Percentiles rank a stretch among this genome's conserved stretches.
Conservation (phyloP, 2,888 invertebrate species). For the Apotomis turbidana region DNA sequence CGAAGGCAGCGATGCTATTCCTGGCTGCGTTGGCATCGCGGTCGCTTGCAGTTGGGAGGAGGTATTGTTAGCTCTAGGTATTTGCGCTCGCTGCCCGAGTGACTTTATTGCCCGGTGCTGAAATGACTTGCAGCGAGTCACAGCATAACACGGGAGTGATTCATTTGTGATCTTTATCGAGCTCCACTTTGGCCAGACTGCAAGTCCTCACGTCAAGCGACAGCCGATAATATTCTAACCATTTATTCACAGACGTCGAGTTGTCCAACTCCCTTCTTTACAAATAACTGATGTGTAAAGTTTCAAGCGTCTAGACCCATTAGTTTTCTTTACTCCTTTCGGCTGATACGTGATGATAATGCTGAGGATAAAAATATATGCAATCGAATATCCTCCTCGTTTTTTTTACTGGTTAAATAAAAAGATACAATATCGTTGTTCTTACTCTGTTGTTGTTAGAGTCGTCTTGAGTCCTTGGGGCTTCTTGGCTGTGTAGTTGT, state of each 20-base stretch:
- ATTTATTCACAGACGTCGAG: neutral
- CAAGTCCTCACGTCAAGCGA: neutral
- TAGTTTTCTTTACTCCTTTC: too few species aligned
- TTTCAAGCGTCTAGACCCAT: too few species aligned
- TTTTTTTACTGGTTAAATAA: too few species aligned
- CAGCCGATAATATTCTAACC: neutral
- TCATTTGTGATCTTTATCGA: constrained; percentile 13
- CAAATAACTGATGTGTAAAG: too few species aligned
- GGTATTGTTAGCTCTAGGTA: constrained; percentile 35
- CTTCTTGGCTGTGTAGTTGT: too few species aligned
- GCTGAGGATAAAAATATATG: too few species aligned
- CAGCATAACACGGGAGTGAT: constrained; percentile 14
- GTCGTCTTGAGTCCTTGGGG: too few species aligned
- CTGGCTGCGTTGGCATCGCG: constrained; percentile 29
- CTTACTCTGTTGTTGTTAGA: too few species aligned
- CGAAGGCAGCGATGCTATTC: constrained; percentile 31
- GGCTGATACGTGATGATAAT: too few species aligned
- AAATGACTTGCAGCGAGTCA: constrained; percentile 17
- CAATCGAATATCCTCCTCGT: too few species aligned
- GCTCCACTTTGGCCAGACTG: constrained; percentile 10
- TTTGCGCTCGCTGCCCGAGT: constrained; percentile 29
- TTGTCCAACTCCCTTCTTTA: too few species aligned
- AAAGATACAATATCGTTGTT: too few species aligned
- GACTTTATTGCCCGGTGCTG: constrained; percentile 27
- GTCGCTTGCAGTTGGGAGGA: constrained; percentile 29